Conservation (phyloP, 2,113 vertebrate genomes). For the Chaenogobius annularis region DNA sequence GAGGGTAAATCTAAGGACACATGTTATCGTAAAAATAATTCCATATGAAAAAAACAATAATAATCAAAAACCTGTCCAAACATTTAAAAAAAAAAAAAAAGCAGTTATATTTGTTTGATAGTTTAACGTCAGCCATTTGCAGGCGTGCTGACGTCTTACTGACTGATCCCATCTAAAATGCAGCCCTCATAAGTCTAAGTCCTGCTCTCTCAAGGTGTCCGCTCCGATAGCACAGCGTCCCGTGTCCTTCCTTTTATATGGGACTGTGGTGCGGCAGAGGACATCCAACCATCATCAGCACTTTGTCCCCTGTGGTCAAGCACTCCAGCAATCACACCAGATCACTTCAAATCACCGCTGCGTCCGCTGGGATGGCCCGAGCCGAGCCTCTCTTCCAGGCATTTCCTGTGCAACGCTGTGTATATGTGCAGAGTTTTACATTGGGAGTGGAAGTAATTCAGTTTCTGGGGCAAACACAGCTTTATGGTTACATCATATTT, state of each 20-base stretch:
- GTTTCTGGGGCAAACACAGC: background rate
- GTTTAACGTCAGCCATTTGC: too few relatives aligned
- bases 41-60: too few relatives aligned
- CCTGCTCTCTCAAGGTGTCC: slow-evolving; percentile 12
- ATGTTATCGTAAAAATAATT: too few relatives aligned
- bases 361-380: background rate
- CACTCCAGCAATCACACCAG: slow-evolving; percentile 10
- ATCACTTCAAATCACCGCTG: slow-evolving; percentile 16
- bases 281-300: slow-evolving; percentile 34
- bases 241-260: slow-evolving; percentile 2
- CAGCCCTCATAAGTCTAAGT: background rate
- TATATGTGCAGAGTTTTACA: slow-evolving; percentile 16
- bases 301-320: slow-evolving; percentile 15
- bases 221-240: background rate
- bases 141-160: too few relatives aligned
- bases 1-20: too few relatives aligned
- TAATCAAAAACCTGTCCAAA: too few relatives aligned
- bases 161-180: background rate
- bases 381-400: slow-evolving; percentile 4
- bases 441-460: background rate
- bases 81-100: too few relatives aligned
- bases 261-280: slow-evolving; percentile 8
- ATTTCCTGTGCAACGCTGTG: slow-evolving; percentile 10
- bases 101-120: too few relatives aligned
- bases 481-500: background rate